A percentile compares a stretch with the other conserved stretches of the same genome.
Evolutionary conservation across 1,140 invertebrate genomes (phyloP).

Genomic region (Orius insidiosus): DNA sequence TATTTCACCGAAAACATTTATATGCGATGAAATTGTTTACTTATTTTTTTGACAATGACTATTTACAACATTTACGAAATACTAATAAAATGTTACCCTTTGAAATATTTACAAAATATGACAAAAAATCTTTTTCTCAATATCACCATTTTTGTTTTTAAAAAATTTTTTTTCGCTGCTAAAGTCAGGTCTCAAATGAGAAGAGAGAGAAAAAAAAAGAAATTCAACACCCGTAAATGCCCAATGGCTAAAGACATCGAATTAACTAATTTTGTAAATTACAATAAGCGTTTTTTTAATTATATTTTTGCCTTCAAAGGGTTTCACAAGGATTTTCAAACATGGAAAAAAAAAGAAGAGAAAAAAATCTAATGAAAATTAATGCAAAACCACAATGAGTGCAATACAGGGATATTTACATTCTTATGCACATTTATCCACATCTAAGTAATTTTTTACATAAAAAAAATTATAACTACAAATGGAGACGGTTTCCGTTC

Average conservation of each 20-base stretch:
- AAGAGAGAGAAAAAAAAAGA: too few relatives aligned
- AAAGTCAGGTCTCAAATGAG: background rate
- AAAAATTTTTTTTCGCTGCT: background rate
- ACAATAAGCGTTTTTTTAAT: slow-evolving; percentile 13
- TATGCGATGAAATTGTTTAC: slow-evolving; percentile 2
- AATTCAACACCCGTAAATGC: slow-evolving; percentile 11
- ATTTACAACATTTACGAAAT: slow-evolving; percentile 12
- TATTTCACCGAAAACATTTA: slow-evolving; percentile 13
- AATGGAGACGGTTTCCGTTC: slow-evolving; percentile 11
- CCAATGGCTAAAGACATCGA: slow-evolving; percentile 4
- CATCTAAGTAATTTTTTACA: slow-evolving; percentile 13
- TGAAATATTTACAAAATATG: slow-evolving; percentile 9
- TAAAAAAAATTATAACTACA: slow-evolving; percentile 8
- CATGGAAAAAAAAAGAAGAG: too few relatives aligned
- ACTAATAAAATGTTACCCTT: slow-evolving; percentile 9
- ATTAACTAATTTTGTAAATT: slow-evolving; percentile 14
- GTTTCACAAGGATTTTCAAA: too few relatives aligned
- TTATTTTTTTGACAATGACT: slow-evolving; percentile 3
- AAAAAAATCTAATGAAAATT: too few relatives aligned
- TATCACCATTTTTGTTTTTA: slow-evolving; percentile 11
- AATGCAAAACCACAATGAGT: too few relatives aligned
- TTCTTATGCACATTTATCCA: slow-evolving; percentile 1
- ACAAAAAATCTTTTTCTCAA: slow-evolving; percentile 1
- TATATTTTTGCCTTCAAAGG: background rate
- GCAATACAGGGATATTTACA: too few relatives aligned